phyloP scores from a whole-genome alignment of 2,888 invertebrate genomes.

The Siphonodentalium dalli region DNA sequence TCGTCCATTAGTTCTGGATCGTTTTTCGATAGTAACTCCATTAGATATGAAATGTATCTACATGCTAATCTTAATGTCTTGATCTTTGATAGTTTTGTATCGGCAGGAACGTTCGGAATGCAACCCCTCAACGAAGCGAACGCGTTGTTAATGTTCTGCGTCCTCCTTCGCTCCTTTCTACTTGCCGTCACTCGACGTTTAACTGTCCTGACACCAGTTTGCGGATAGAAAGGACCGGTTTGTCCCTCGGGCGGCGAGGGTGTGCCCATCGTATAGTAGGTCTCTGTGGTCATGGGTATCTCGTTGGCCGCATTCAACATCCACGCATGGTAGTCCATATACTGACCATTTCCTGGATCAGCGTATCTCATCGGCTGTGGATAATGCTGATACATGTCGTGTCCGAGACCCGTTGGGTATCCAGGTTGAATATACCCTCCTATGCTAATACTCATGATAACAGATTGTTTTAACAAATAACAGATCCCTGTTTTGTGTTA shows the following conservation, averaged over 20 bases:
- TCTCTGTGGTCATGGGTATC: constrained; percentile 39
- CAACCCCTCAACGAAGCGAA: constrained; percentile 91
- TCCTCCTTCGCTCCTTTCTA: constrained; percentile 90
- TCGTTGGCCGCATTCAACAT: constrained; percentile 40
- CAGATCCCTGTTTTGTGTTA: too few species aligned
- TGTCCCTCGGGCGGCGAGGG: constrained; percentile 28
- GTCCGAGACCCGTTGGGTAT: constrained; percentile 45
- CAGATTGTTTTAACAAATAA: too few species aligned
- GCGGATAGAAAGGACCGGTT: constrained; percentile 31
- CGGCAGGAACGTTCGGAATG: constrained; percentile 94
- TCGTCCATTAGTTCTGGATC: constrained; percentile 71
- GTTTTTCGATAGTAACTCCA: constrained; percentile 85
- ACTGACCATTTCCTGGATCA: constrained; percentile 43
- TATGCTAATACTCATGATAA: constrained; percentile 53
- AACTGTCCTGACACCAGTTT: constrained; percentile 44
- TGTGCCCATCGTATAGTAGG: constrained; percentile 31
- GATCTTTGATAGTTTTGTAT: constrained; percentile 93
- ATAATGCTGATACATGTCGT: constrained; percentile 46
- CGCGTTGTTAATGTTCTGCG: constrained; percentile 93
- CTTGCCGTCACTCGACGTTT: constrained; percentile 76
- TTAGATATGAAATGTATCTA: constrained; percentile 76
- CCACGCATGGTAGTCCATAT: constrained; percentile 54
- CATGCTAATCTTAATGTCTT: constrained; percentile 91
- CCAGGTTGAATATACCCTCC: constrained; percentile 50
- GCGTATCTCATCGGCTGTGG: constrained; percentile 40